Percentiles rank a stretch among this genome's conserved stretches.
phyloP scores from a whole-genome alignment of 2,113 vertebrate genomes.

The Platichthys flesus region DNA sequence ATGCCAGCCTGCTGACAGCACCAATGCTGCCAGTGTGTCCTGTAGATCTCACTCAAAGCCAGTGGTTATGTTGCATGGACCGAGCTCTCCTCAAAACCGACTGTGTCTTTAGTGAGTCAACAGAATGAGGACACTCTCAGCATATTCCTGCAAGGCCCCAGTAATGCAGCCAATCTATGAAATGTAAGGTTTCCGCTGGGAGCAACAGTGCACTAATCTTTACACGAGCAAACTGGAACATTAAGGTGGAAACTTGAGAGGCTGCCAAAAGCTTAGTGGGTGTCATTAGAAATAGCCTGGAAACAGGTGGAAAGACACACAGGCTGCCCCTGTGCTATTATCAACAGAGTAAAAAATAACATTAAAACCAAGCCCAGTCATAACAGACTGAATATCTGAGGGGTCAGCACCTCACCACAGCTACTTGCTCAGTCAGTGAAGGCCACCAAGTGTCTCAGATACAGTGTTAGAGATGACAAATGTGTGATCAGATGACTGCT shows the following conservation, averaged over 20 bases:
- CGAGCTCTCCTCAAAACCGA: slow-evolving; percentile 35
- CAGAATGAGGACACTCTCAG: background rate
- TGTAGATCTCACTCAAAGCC: slow-evolving; percentile 33
- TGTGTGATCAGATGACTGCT: background rate
- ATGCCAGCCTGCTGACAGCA: slow-evolving; percentile 43
- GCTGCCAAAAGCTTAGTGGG: slow-evolving; percentile 40
- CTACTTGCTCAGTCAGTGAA: slow-evolving; percentile 19
- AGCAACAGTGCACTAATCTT: slow-evolving; percentile 12
- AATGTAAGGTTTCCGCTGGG: slow-evolving; percentile 14
- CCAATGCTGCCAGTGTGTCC: slow-evolving; percentile 33
- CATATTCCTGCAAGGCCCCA: background rate
- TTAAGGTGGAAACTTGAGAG: slow-evolving; percentile 62
- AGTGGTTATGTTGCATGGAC: slow-evolving; percentile 29
- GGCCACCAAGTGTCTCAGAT: background rate
- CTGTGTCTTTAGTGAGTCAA: slow-evolving; percentile 27
- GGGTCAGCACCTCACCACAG: background rate
- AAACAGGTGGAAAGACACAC: slow-evolving; percentile 70
- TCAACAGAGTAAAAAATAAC: slow-evolving; percentile 66
- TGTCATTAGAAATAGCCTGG: slow-evolving; percentile 60
- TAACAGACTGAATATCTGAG: slow-evolving; percentile 18
- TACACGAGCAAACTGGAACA: slow-evolving; percentile 25
- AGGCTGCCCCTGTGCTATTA: slow-evolving; percentile 44
- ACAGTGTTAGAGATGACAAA: background rate
- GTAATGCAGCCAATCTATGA: slow-evolving; percentile 15
- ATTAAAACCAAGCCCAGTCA: slow-evolving; percentile 29